Evolutionary conservation across 2,888 invertebrate genomes (phyloP).

Genomic region (Ectobius pallidus): DNA sequence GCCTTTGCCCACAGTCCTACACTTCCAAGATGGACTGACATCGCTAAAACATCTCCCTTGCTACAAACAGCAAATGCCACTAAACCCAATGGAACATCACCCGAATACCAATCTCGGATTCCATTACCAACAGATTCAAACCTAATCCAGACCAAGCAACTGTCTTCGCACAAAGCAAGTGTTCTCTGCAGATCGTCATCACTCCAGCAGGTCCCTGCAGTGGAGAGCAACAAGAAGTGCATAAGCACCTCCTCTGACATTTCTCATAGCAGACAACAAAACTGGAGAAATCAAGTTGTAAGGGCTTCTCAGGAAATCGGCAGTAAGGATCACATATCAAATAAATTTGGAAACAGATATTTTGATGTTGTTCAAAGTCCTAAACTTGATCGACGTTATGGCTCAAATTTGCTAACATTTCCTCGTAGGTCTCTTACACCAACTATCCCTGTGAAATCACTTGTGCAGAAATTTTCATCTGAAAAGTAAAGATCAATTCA

Average conservation of each 20-base stretch:
- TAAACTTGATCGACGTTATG: background rate
- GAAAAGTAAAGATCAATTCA: too few relatives aligned
- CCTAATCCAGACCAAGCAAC: background rate
- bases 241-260: background rate
- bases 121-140: background rate
- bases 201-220: background rate
- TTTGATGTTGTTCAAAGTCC: background rate
- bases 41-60: background rate
- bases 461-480: slow-evolving; percentile 31
- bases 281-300: background rate
- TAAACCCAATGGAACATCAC: background rate
- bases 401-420: background rate
- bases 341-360: background rate
- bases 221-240: too few relatives aligned
- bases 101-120: background rate
- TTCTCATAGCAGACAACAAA: background rate
- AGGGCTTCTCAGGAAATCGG: too few relatives aligned
- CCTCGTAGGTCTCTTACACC: slow-evolving; percentile 27
- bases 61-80: background rate
- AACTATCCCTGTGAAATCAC: slow-evolving; percentile 25
- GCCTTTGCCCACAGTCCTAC: background rate
- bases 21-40: background rate
- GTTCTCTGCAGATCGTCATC: background rate
- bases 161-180: background rate
- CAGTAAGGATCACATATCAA: too few relatives aligned